Base-by-base conservation (phyloP, 2,888 invertebrate species). In the Drosophila testacea region DNA sequence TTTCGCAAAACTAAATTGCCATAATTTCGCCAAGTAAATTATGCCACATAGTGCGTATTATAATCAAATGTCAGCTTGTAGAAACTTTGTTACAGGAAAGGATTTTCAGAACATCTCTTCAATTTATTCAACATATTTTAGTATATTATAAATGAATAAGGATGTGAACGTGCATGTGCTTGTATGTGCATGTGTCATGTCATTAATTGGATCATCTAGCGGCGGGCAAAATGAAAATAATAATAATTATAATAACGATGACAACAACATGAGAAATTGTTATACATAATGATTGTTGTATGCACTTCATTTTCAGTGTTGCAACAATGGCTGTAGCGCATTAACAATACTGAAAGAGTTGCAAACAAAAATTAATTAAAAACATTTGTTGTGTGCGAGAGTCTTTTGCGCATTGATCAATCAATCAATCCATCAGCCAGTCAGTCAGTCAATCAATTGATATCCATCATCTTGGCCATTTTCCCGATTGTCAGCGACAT, bases 141-240 rank as follows among this genome's bases (percentile, higher is more conserved):
- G 44, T 46, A 16, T 55, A 54, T 54, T 44, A 30, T 44, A 46
- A 46, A 46, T 55, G 46, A 55, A 62, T 42, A 55, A 38, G 36
- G 7, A 30, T 50, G 28, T 38, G 48, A 27, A 13, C 6, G 27
- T 41, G 16, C n/a, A 6, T 55, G 46, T 46, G 38, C 16, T 16
- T 50, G 42, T 42, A 2, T 44, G 36, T 46, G 36, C 50, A 36
- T 55, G 46, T 46, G 38, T 52, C 67, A 73, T 48, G 79, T 61
- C 79, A 82, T 78, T 82, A 82, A 87, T 82, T 81, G 69, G 87
- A 82, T 81, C 81, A 81, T 87, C 84, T 75, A 74, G 81, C 71
- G 66, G 50, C 51, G 59, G 41, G 52, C 50, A 51, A 52, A 62
- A 66, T 66, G 55, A 73, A 68, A 57, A 63, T 56, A 63, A 62